phyloP scores from a whole-genome alignment of 2,888 invertebrate genomes.

The Eurytoma californica region DNA sequence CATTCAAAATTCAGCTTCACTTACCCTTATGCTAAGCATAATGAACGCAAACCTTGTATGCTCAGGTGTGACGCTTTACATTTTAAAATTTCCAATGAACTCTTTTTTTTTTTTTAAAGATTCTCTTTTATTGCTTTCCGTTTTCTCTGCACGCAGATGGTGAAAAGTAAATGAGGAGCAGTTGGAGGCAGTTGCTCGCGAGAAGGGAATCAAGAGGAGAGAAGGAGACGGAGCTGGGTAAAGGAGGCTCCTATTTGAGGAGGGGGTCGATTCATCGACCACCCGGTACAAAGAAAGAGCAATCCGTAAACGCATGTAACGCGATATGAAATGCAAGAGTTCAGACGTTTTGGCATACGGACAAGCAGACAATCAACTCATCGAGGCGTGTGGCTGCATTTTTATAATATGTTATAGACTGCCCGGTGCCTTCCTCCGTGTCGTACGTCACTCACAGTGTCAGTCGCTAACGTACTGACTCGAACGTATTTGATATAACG shows the following conservation, averaged over 20 bases:
- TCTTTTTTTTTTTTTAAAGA: neutral
- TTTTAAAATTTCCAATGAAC: conserved; percentile 24
- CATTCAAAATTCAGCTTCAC: conserved; percentile 58
- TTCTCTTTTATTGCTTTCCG: neutral
- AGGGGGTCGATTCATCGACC: conserved; percentile 67
- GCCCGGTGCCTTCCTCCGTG: conserved; percentile 71
- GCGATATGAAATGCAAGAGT: conserved; percentile 74
- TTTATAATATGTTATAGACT: conserved; percentile 76
- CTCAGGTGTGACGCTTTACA: conserved; percentile 1
- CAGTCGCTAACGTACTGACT: conserved; percentile 75
- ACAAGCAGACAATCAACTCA: conserved; percentile 76
- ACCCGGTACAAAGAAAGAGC: conserved; percentile 64
- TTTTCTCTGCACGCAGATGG: neutral
- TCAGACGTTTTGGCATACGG: conserved; percentile 75
- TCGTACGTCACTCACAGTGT: conserved; percentile 72
- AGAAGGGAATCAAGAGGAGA: conserved; percentile 3
- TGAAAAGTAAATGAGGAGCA: neutral
- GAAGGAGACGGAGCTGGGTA: conserved; percentile 3
- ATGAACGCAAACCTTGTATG: neutral
- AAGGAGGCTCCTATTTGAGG: conserved; percentile 21
- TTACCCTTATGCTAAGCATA: neutral
- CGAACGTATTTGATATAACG: conserved; percentile 69
- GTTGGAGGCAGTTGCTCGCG: conserved; percentile 9
- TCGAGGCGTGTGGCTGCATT: conserved; percentile 75
- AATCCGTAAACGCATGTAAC: conserved; percentile 70